Evolutionary conservation across 2,797 vertebrate species (phyloP).

Genomic region (Carduelis carduelis): DNA sequence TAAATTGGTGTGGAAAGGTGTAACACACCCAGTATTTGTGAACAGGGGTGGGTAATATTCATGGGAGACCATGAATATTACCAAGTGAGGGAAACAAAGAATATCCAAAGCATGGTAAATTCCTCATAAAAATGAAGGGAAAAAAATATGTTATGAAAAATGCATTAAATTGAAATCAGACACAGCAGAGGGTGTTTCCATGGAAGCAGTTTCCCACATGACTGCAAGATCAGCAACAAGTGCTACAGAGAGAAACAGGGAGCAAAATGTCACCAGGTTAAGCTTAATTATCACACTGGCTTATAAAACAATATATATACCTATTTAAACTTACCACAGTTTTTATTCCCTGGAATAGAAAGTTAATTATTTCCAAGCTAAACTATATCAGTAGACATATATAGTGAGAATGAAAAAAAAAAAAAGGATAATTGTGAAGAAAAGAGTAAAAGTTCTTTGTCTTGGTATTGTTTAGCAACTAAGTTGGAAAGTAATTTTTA

Average conservation of each 20-base stretch:
- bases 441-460: neutral
- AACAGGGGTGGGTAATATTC: neutral
- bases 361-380: neutral
- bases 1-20: neutral
- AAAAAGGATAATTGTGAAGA: neutral
- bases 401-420: fast-evolving
- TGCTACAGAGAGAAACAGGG: neutral
- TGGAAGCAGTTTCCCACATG: neutral
- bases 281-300: neutral
- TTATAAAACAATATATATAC: neutral
- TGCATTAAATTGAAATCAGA: neutral
- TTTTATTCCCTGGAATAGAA: neutral
- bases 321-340: neutral
- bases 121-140: neutral
- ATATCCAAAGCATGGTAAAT: neutral
- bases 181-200: neutral
- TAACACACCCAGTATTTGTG: neutral
- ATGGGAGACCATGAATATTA: neutral
- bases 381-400: neutral
- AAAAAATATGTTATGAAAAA: neutral
- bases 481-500: neutral
- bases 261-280: neutral
- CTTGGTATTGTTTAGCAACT: neutral
- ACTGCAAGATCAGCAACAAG: neutral
- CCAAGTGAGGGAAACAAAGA: neutral